phyloP scores from a whole-genome alignment of 2,888 invertebrate species.

The Fragum whitleyi region DNA sequence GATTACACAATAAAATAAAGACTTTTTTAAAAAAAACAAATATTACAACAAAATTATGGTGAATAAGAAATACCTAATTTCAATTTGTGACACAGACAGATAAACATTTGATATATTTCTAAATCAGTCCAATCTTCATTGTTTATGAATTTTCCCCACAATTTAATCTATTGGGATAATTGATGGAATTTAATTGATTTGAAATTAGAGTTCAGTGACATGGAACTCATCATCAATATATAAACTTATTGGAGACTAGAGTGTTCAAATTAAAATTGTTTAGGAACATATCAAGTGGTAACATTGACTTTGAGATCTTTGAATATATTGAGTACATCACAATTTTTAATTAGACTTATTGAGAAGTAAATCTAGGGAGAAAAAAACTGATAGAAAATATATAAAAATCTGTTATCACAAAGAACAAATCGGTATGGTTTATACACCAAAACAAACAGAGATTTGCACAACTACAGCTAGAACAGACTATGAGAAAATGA shows the following conservation, averaged over 20 bases:
- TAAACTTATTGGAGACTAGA: too few species aligned
- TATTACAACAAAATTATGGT: too few species aligned
- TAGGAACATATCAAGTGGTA: too few species aligned
- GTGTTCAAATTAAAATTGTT: too few species aligned
- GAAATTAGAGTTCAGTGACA: conserved; percentile 6
- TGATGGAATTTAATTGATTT: neutral
- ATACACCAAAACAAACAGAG: conserved; percentile 41
- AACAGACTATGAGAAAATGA: conserved; percentile 47
- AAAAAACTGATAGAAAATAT: too few species aligned
- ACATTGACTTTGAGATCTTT: too few species aligned
- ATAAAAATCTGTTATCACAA: neutral
- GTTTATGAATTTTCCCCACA: conserved; percentile 28
- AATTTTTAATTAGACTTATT: too few species aligned
- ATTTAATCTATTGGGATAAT: conserved; percentile 23
- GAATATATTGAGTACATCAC: too few species aligned
- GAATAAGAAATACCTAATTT: too few species aligned
- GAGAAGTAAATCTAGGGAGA: too few species aligned
- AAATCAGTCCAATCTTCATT: neutral
- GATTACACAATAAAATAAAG: too few species aligned
- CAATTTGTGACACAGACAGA: neutral
- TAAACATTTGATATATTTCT: neutral
- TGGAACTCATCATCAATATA: conserved; percentile 25
- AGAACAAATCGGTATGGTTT: conserved; percentile 47
- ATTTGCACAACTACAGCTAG: neutral
- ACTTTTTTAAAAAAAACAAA: too few species aligned